Percentiles rank a stretch among this genome's conserved stretches.
These are phyloP conservation scores for Gymnoscopelus microlampas DNA, from an alignment of 2,797 vertebrate genomes.

Conservation along the genomic window DNA sequence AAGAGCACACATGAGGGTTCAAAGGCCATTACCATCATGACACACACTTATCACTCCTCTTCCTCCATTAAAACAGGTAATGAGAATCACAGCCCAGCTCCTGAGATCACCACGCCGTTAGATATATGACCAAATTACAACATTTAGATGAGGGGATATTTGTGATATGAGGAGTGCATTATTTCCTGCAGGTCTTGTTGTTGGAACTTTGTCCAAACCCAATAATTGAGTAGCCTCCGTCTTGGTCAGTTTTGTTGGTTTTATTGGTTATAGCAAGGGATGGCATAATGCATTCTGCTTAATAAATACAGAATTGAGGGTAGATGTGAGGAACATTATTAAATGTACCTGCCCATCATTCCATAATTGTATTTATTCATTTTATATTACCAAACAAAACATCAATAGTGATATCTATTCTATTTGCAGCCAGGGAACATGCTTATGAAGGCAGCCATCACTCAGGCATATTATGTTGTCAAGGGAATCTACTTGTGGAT, in stretches of 20 bases:
- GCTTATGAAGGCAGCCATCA: neutral
- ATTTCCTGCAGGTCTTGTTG: conserved; percentile 23
- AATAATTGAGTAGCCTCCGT: too few relatives aligned
- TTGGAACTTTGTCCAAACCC: too few relatives aligned
- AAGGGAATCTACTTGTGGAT: conserved; percentile 49
- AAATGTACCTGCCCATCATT: neutral
- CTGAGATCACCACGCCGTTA: conserved; percentile 52
- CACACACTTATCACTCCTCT: conserved; percentile 66
- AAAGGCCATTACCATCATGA: conserved; percentile 60
- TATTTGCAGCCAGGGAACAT: conserved; percentile 26
- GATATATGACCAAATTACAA: conserved; percentile 50
- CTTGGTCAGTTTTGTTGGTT: too few relatives aligned
- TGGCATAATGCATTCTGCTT: conserved; percentile 18
- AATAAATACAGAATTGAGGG: neutral
- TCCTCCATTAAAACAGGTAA: conserved; percentile 65
- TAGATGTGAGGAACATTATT: neutral
- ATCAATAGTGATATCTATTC: conserved; percentile 17
- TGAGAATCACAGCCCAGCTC: conserved; percentile 57
- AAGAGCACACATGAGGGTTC: conserved; percentile 63
- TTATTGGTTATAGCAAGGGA: neutral
- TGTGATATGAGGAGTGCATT: conserved; percentile 28
- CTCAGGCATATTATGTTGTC: conserved; percentile 22
- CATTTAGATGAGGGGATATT: conserved; percentile 49
- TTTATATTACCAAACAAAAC: neutral
- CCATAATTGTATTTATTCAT: neutral